Conservation (phyloP, 2,797 vertebrate species). For the Artibeus lituratus region DNA sequence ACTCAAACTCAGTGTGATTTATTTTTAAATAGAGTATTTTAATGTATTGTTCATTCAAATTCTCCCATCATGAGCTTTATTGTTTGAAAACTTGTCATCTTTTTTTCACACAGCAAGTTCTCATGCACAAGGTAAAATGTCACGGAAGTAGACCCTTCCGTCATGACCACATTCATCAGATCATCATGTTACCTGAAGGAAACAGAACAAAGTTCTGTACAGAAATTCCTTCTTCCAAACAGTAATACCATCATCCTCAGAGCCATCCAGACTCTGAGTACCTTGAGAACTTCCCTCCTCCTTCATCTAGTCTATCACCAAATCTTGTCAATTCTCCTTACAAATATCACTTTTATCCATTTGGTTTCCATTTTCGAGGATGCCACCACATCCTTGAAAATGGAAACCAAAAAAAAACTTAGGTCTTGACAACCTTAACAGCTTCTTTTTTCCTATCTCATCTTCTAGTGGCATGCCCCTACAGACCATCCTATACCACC, state of each 20-base stretch:
- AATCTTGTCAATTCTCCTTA: background rate
- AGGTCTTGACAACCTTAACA: background rate
- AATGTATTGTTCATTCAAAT: background rate
- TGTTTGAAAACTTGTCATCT: background rate
- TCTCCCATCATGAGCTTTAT: background rate
- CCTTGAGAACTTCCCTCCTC: background rate
- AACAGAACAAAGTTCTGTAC: background rate
- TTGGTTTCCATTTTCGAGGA: background rate
- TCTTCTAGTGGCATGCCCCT: background rate
- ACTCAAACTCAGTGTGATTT: background rate
- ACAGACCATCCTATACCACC: background rate
- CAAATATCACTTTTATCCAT: background rate
- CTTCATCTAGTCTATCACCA: background rate
- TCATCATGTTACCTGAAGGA: background rate
- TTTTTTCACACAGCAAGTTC: background rate
- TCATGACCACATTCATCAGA: background rate
- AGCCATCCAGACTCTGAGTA: background rate
- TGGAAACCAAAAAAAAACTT: background rate
- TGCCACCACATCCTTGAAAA: background rate
- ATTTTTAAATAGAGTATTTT: background rate
- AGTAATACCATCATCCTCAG: background rate
- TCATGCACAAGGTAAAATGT: background rate
- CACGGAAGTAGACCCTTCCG: background rate
- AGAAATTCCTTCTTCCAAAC: background rate
- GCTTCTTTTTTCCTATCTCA: background rate